Base-by-base conservation (phyloP, 2,888 invertebrate genomes). In the Nomada goodeniana region DNA sequence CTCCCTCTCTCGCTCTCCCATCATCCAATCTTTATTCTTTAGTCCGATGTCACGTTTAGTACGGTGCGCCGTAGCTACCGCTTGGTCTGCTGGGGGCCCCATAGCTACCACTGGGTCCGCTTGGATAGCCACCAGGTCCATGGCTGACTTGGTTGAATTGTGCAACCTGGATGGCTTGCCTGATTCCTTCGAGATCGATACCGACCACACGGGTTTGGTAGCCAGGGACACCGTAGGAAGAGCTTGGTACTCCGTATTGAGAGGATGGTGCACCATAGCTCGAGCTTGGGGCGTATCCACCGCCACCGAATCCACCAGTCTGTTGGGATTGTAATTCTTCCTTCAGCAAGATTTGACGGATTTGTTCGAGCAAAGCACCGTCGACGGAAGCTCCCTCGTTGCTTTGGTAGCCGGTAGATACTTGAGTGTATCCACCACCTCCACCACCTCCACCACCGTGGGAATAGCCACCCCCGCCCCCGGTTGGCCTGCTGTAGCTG, bases 101-200 rank as follows among this genome's bases (percentile, higher is more conserved):
- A 89, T 95, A 95, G 53, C 94, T 94, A n/a, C 93, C 91, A 88
- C 90, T 92, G 82, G 82, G 93, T 86, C 91, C 94, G 55, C 90
- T 91, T 23, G 91, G 90, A 71, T 94, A 91, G 20, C 94, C 94
- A 60, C 94, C 94, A 88, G 94, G 90, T 80, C 95, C 95, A 89
- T 95, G 94, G 93, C 95, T 94, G 85, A 95, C 94, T 94, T 97
- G 97, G 89, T 96, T 95, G 95, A 96, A 97, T 92, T 98, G 97
- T 60, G 98, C 98, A 85, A 98, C 97, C 94, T 98, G 97, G 94
- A 98, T 97, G 89, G 97, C 97, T 91, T 97, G 97, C 91, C 97
- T 97, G 91, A 97, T 97, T 85, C 97, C 97, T 91, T 97, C 98
- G 85, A 98, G 96, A 94, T 97, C 96, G 94, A 98, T 96, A 87